Percentiles rank a stretch among this genome's conserved stretches.
These are phyloP conservation scores for Platalea minor DNA, from an alignment of 2,797 vertebrate species.

Conservation along the genomic window DNA sequence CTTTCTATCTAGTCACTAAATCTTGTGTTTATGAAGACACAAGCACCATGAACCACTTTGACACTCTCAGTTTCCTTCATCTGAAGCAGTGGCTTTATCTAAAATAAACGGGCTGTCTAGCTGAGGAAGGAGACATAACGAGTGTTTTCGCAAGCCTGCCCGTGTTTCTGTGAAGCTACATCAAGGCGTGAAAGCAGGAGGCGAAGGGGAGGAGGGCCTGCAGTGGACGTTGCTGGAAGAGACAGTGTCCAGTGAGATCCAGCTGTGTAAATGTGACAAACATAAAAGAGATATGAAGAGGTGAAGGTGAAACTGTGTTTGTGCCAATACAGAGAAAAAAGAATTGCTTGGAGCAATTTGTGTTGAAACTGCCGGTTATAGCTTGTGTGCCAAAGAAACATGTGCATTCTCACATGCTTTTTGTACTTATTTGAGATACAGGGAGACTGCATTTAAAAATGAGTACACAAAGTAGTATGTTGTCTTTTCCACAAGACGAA, in stretches of 20 bases:
- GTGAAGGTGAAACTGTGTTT: not conserved
- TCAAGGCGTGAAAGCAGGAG: not conserved
- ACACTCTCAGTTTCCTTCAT: not conserved
- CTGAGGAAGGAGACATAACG: not conserved
- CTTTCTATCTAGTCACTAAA: not conserved
- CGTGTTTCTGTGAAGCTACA: not conserved
- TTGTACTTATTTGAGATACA: not conserved
- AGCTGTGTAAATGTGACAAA: not conserved
- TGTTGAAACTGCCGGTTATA: not conserved
- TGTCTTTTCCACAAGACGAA: conserved; percentile 2
- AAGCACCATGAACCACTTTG: not conserved
- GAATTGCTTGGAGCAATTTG: not conserved
- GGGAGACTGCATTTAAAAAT: not conserved
- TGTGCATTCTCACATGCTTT: not conserved
- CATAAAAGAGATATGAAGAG: not conserved
- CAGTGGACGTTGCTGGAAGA: not conserved
- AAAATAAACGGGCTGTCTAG: not conserved
- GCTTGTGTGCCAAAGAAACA: not conserved
- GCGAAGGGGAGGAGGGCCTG: not conserved
- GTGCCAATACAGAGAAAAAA: not conserved
- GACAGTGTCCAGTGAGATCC: not conserved
- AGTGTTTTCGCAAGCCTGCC: not conserved
- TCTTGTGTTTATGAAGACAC: not conserved
- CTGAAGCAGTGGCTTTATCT: not conserved
- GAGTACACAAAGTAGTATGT: not conserved